Evolutionary conservation across 2,888 invertebrate genomes (phyloP).

Genomic region (Drosophila parthenogenetica): DNA sequence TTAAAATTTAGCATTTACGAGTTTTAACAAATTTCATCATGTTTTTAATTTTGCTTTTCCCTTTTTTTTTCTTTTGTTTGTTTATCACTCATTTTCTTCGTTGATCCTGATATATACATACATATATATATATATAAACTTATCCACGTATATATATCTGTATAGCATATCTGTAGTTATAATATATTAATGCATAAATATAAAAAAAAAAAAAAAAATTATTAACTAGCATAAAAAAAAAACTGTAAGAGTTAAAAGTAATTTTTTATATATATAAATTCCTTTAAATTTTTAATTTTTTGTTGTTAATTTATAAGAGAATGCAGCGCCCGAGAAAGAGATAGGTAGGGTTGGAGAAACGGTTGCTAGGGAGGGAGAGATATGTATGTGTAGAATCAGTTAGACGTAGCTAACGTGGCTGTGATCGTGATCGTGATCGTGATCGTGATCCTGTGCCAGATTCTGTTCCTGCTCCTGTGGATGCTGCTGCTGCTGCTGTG

Average conservation of each 20-base stretch:
- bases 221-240: constrained; percentile 56
- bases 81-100: constrained; percentile 84
- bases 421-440: constrained; percentile 37
- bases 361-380: background rate
- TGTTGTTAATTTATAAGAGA: constrained; percentile 17
- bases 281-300: constrained; percentile 4
- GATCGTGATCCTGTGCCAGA: constrained; percentile 45
- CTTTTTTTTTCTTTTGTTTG: constrained; percentile 29
- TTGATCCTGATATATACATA: constrained; percentile 82
- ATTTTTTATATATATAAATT: constrained; percentile 23
- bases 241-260: constrained; percentile 10
- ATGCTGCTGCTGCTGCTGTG: constrained; percentile 32
- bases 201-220: constrained; percentile 42
- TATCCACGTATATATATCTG: constrained; percentile 16
- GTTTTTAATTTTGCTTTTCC: constrained; percentile 19
- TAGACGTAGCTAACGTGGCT: constrained; percentile 54
- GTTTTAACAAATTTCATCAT: constrained; percentile 18
- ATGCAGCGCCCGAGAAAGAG: constrained; percentile 40
- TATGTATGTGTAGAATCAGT: constrained; percentile 39
- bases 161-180: constrained; percentile 25
- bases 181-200: constrained; percentile 29
- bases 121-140: constrained; percentile 41
- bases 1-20: constrained; percentile 36
- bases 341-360: background rate
- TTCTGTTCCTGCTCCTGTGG: constrained; percentile 34